Base-by-base conservation (phyloP, 2,888 invertebrate genomes). In the Gymnosoma rotundatum region DNA sequence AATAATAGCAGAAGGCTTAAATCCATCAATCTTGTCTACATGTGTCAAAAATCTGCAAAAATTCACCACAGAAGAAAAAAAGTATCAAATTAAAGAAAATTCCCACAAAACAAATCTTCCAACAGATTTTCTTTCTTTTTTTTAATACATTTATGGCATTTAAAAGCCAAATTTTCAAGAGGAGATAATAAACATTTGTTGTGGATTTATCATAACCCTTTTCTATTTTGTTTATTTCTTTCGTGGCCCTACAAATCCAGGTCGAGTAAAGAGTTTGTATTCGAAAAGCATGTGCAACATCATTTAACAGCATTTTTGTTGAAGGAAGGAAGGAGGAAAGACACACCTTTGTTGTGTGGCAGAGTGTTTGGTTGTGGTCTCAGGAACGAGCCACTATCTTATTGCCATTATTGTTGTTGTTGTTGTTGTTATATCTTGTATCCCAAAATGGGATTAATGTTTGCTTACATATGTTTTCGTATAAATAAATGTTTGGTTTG, bases 41-140 rank as follows among this genome's bases (percentile, higher is more conserved):
- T 84, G 80, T 84, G 83, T 84, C 83, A 80, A 78, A 84, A 84
- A 84, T 84, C 73, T 80, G 80, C 73, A 64, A 54, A 58, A 52
- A 72, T 60, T 50, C 38, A 16, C 25, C 45, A 18, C 20, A 32
- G 16, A 36, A 38, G 16, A 36, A 38, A 63, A 78, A 75, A 80
- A 78, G 83, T 84, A 84, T 84, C 83, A 63, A 84, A 84, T 84
- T 80, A 76, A 84, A 63, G 80, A 84, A 80, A 84, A 76, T 84
- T 84, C 83, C 80, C 83, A 84, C 83, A 70, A 83, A n/a, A 72
- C 21, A 75, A 64, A 75, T 60, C 79, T 42, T 38, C 50, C 21
- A 52, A 66, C 64, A 66, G 21, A 66, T 66, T 56, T 73, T 36
- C 38, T 45, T 58, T 25, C 5, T 14, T 25, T 45, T 9, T 9